Evolutionary conservation across 2,797 vertebrate species (phyloP), one percentile per base, ranked within the genome.

Genomic region (Hephaestus fuliginosus): DNA sequence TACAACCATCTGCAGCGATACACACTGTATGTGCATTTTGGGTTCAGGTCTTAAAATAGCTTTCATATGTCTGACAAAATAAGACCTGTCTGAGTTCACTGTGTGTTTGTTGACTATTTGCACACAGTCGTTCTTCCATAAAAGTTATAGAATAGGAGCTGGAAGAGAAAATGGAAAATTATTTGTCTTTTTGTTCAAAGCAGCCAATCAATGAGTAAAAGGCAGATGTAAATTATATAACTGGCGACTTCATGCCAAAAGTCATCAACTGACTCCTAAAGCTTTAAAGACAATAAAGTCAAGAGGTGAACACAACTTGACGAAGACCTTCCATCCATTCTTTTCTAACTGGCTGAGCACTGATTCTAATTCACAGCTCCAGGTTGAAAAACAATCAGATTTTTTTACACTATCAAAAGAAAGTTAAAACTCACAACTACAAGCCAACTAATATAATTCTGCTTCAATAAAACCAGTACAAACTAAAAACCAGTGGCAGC

Each of bases 1-100:
- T 93, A 89, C 82, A 95, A 95, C 94, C 96, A 95, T 95, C 91
- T 96, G 95, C 88, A 86, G 66, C 39, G 74, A 51, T 80, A 81
- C 68, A 76, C 80, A 44, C 74, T 75, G 48, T 63, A 85, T 80
- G 79, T 78, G 81, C 72, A 73, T 85, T 70, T 33, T 81, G 25
- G 67, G 57, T 71, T 84, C 44, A 15, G 41, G 66, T 76, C 80
- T 65, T 72, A 62, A 60, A 86, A 83, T 77, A 78, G 76, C 63
- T 69, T 79, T 78, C 30, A 58, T 56, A 22, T 66, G 78, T 44
- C 36, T 43, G 15, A 57, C 69, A 39, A 82, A 83, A 52, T 36
- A 57, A 69, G 36, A 74, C 11, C 66, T 15, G 33, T 57, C 36
- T 91, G 95, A 74, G 76, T 66, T 75, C 20, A 61, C 43, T 39